These are phyloP conservation scores for honey bee (Apis mellifera) DNA, from an alignment of 1,140 invertebrate genomes.

Conservation along the genomic window Amel_HAv3.1 CM009931.2:4385501-4386000, in stretches of 20 bases:
- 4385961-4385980: constrained; percentile 78
- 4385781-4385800: constrained; percentile 18
- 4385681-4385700: not conserved
- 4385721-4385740: not conserved
- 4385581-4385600: no score
- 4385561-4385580: no score
- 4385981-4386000: constrained; percentile 68
- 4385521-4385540: not conserved
- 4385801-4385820: constrained; percentile 84
- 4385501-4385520: not conserved
- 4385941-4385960: constrained; percentile 86
- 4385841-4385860: constrained; percentile 90
- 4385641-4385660: not conserved
- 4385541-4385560: not conserved
- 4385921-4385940: constrained; percentile 94
- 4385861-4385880: constrained; percentile 95
- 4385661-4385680: not conserved
- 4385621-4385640: not conserved
- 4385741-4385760: not conserved
- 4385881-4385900: constrained; percentile 89
- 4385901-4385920: constrained; percentile 88
- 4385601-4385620: no score
- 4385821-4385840: constrained; percentile 94
- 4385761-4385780: not conserved
- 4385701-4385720: not conserved